Evolutionary conservation across 1,140 invertebrate genomes (phyloP), one percentile per base, ranked within the genome.

Genomic region (Archegozetes longisetosus): DNA sequence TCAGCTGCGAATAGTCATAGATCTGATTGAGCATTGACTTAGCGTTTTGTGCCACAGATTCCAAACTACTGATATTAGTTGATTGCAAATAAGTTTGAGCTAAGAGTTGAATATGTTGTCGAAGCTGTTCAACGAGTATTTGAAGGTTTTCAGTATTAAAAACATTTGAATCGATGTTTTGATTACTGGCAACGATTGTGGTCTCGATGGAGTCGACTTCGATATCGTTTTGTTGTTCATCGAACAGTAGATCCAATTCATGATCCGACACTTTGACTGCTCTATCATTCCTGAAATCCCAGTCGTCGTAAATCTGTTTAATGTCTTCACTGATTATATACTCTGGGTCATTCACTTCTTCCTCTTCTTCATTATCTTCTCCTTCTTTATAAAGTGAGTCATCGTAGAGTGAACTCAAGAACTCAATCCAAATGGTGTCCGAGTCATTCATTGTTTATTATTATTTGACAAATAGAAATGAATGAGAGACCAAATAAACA

Each of bases 71-170:
- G n/a, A 32, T 57, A n/a, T 24, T 24, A 32, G 48, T 28, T 23
- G 55, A 47, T 17, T 47, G 40, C 14, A 57, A 24, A 49, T 48
- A 57, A 2, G 25, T 24, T 49, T 57, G 55, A 23, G 55, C 24
- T 17, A 57, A 48, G 1, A 57, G 32, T 48, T 57, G 55, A 23
- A 57, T 46, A 49, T 57, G 55, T 48, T 57, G 55, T 20, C 32
- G 6, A 6, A 47, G 26, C 48, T 57, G 55, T 20, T 22, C 17
- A 24, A 47, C 17, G 9, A 57, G 3, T 24, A 57, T 14, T 23
- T 24, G 2, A 47, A 57, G 3, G 25, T 49, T 46, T 24, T 57
- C 40, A 23, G 6, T 17, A 40, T 40, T 17, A 40, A 40, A 40
- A 17, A 40, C 17, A 40, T 40, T 40, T 6, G 6, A 9, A 9